phyloP scores from a whole-genome alignment of 2,797 vertebrate species.

The Knipowitschia caucasica region DNA sequence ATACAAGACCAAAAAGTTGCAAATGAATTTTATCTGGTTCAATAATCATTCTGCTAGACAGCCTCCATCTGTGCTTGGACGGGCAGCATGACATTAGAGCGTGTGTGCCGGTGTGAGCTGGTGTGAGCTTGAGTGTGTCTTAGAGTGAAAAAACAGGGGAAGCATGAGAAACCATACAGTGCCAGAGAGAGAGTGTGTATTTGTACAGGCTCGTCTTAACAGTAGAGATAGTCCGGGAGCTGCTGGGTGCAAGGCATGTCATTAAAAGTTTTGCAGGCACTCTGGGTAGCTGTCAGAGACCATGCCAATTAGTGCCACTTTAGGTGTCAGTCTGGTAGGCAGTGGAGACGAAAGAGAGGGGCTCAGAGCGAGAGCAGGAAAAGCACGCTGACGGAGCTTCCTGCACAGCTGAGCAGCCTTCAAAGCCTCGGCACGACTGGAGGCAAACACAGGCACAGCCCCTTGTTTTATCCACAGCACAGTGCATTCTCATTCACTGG shows the following conservation, averaged over 20 bases:
- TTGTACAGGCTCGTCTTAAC: constrained; percentile 55
- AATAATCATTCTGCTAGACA: constrained; percentile 62
- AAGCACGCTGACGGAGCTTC: constrained; percentile 56
- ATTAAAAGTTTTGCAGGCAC: constrained; percentile 71
- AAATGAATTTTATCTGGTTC: constrained; percentile 52
- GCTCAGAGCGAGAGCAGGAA: constrained; percentile 52
- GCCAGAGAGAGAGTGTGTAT: constrained; percentile 48
- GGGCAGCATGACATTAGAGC: constrained; percentile 37
- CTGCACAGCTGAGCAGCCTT: constrained; percentile 60
- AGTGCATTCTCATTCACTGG: constrained; percentile 29
- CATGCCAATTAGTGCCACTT: constrained; percentile 79
- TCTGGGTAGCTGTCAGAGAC: constrained; percentile 71
- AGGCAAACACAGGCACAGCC: constrained; percentile 32
- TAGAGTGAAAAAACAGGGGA: constrained; percentile 23
- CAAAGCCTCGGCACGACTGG: constrained; percentile 31
- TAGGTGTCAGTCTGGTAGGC: constrained; percentile 71
- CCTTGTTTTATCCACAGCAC: constrained; percentile 31
- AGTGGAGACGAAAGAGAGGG: constrained; percentile 45
- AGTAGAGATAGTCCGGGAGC: constrained; percentile 50
- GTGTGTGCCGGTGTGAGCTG: constrained; percentile 32
- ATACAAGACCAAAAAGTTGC: constrained; percentile 30
- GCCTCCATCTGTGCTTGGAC: constrained; percentile 58
- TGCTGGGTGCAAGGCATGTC: constrained; percentile 63
- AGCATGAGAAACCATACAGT: constrained; percentile 41
- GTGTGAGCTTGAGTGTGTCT: constrained; percentile 42